These are phyloP conservation scores for Yponomeuta plumbellus DNA, from an alignment of 2,888 invertebrate genomes.

Conservation along the genomic window DNA sequence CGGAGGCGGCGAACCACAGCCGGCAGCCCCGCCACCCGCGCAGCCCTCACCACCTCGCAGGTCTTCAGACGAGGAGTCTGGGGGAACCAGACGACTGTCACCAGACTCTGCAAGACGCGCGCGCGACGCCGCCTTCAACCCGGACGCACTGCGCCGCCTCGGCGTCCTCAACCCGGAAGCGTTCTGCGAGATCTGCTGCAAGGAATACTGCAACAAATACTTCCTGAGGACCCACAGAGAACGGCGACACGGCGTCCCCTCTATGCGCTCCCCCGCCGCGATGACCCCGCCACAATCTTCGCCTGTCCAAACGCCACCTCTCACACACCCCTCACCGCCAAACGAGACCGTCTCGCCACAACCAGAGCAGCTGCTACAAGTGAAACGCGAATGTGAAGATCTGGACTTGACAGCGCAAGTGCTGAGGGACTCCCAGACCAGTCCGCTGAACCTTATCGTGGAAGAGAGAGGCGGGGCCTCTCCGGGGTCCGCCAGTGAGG, in stretches of 20 bases:
- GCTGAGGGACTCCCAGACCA: constrained; percentile 80
- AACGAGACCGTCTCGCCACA: constrained; percentile 53
- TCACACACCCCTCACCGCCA: constrained; percentile 78
- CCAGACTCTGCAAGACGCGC: constrained; percentile 79
- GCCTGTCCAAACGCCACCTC: constrained; percentile 84
- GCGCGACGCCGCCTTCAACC: constrained; percentile 83
- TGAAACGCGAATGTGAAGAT: constrained; percentile 73
- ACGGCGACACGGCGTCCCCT: constrained; percentile 90
- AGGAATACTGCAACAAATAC: constrained; percentile 95
- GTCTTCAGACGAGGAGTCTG: constrained; percentile 66
- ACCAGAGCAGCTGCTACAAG: constrained; percentile 53
- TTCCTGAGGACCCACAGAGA: constrained; percentile 94
- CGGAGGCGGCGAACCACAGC: constrained; percentile 52
- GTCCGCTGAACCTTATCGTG: constrained; percentile 87
- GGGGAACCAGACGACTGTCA: constrained; percentile 76
- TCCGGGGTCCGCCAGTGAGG: constrained; percentile 84
- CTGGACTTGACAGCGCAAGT: constrained; percentile 49
- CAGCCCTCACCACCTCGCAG: constrained; percentile 68
- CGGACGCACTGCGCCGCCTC: constrained; percentile 83
- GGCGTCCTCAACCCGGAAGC: constrained; percentile 91
- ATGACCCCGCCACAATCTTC: constrained; percentile 55
- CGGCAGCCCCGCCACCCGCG: constrained; percentile 53
- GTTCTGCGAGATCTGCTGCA: constrained; percentile 95
- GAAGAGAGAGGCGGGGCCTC: constrained; percentile 78
- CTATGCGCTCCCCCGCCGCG: constrained; percentile 64